These are phyloP conservation scores for Frankliniella intonsa DNA, from an alignment of 2,888 invertebrate species.

Conservation along the genomic window DNA sequence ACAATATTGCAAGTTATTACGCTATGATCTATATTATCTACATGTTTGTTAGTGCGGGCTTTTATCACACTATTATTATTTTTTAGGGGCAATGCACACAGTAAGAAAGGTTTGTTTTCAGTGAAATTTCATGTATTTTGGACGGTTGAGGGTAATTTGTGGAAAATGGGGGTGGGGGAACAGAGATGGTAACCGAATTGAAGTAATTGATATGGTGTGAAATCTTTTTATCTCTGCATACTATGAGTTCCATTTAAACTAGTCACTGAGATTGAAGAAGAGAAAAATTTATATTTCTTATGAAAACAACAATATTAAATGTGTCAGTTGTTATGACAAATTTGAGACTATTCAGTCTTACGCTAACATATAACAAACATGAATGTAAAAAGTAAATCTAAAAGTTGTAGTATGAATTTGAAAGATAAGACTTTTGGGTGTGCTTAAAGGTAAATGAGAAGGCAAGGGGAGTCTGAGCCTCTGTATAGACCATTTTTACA, in stretches of 20 bases:
- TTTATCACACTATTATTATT: no score
- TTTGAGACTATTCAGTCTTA: background rate
- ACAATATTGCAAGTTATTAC: no score
- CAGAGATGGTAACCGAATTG: background rate
- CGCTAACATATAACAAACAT: background rate
- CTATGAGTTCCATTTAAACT: no score
- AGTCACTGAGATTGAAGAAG: no score
- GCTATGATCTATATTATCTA: no score
- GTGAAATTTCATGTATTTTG: background rate
- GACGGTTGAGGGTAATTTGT: no score
- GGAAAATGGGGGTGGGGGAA: no score
- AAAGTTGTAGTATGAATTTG: background rate
- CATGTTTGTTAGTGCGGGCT: no score
- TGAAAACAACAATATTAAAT: background rate
- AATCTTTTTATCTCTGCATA: background rate
- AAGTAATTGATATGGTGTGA: background rate
- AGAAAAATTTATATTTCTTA: no score
- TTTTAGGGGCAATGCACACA: background rate
- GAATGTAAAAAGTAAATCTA: background rate
- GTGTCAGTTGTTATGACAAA: background rate
- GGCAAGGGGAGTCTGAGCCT: no score
- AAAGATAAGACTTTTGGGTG: background rate
- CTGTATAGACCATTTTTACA: no score
- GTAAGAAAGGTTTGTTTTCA: background rate
- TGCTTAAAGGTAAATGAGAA: no score